Percentiles rank a stretch among this genome's conserved stretches.
Evolutionary conservation across 2,888 invertebrate genomes (phyloP).

Genomic region (Neoitamus cyanurus): DNA sequence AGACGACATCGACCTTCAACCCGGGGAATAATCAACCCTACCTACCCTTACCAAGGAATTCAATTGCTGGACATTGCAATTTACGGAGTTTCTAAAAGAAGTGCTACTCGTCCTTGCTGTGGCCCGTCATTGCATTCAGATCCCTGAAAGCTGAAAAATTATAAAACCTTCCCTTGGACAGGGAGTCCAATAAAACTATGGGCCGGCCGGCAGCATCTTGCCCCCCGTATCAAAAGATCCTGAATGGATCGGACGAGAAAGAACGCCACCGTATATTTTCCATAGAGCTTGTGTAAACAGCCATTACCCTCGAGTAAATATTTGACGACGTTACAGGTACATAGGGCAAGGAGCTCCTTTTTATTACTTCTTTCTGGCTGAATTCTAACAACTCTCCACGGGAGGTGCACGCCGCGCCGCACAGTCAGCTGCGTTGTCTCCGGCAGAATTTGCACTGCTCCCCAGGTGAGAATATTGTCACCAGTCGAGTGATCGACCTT

Average conservation of each 20-base stretch:
- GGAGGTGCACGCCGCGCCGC: not conserved
- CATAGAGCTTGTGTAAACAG: conserved; percentile 1
- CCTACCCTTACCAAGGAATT: not conserved
- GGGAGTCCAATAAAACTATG: not conserved
- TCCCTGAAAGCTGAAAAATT: not conserved
- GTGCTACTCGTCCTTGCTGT: not conserved
- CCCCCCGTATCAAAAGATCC: not conserved
- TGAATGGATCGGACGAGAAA: not conserved
- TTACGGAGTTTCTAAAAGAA: not conserved
- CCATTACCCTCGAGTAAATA: conserved; percentile 1
- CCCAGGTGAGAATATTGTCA: not conserved
- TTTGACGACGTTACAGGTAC: not conserved
- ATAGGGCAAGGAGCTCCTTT: not conserved
- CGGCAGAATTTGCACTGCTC: not conserved
- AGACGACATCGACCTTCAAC: not conserved
- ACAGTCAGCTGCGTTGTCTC: not conserved
- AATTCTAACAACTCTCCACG: not conserved
- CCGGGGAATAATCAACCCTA: not conserved
- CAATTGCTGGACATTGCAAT: conserved; percentile 5
- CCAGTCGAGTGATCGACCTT: not conserved
- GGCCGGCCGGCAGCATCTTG: not conserved
- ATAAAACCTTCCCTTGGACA: not conserved
- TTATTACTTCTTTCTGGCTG: not conserved
- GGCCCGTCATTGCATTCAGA: not conserved
- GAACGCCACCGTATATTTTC: not conserved